Percentiles rank a stretch among this genome's conserved stretches.
phyloP scores from a whole-genome alignment of 1,140 invertebrate genomes.

The Ceratoteleas bidentatus region DNA sequence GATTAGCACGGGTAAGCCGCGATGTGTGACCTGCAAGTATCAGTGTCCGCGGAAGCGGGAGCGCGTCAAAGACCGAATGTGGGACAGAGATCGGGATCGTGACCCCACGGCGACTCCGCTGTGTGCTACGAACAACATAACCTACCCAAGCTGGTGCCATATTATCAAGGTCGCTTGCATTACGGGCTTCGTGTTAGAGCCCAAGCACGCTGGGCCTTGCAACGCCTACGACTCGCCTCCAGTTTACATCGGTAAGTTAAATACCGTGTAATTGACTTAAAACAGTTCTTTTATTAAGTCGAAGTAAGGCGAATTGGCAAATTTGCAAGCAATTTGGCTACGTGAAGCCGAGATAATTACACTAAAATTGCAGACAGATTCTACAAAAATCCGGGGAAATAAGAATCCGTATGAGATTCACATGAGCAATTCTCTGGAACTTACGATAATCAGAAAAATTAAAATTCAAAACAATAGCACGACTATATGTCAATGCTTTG shows the following conservation, averaged over 20 bases:
- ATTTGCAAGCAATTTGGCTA: no score
- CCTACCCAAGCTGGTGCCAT: constrained; percentile 93
- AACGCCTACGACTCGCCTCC: constrained; percentile 72
- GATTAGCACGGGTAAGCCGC: constrained; percentile 85
- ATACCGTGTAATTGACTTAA: background rate
- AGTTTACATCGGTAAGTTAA: constrained; percentile 71
- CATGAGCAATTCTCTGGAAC: no score
- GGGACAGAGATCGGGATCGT: constrained; percentile 80
- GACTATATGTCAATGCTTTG: background rate
- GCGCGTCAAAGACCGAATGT: constrained; percentile 75
- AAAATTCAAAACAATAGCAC: background rate
- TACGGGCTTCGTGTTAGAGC: constrained; percentile 89
- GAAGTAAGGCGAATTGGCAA: background rate
- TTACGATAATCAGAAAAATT: background rate
- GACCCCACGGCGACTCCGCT: constrained; percentile 81
- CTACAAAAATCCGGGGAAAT: no score
- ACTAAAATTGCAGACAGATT: no score
- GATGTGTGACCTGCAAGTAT: constrained; percentile 88
- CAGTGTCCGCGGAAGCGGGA: constrained; percentile 81
- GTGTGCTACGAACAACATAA: constrained; percentile 91
- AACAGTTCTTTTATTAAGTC: background rate
- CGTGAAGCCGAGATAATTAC: no score
- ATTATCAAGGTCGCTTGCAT: constrained; percentile 92
- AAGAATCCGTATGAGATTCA: no score
- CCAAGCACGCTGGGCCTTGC: constrained; percentile 88